phyloP scores from a whole-genome alignment of 2,113 vertebrate species.

The Garra rufa region DNA sequence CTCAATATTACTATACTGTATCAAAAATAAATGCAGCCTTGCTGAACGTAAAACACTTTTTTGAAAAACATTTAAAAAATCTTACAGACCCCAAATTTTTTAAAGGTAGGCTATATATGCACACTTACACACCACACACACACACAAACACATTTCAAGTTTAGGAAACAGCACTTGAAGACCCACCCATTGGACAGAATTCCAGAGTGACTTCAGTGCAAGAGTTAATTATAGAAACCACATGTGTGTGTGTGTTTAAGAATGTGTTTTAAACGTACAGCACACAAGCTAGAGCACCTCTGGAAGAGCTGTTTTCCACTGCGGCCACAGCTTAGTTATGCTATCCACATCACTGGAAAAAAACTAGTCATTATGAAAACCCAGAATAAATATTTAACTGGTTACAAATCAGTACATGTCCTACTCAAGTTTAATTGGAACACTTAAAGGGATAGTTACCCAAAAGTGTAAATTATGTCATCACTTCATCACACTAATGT shows the following conservation, averaged over 20 bases:
- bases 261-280: constrained; percentile 64
- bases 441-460: not conserved
- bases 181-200: constrained; percentile 44
- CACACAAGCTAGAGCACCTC: constrained; percentile 27
- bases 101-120: not conserved
- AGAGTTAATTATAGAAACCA: constrained; percentile 67
- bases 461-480: not conserved
- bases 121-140: constrained; percentile 43
- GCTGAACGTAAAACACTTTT: not conserved
- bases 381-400: not conserved
- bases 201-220: constrained; percentile 63
- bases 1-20: not conserved
- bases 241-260: constrained; percentile 60
- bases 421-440: not conserved
- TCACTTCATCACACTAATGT: not conserved
- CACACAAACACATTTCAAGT: constrained; percentile 12
- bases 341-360: constrained; percentile 8
- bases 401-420: constrained; percentile 7
- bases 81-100: not conserved
- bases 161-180: constrained; percentile 52
- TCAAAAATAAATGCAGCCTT: not conserved
- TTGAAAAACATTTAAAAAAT: not conserved
- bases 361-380: constrained; percentile 5
- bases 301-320: constrained; percentile 12
- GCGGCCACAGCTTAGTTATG: not conserved